phyloP scores from a whole-genome alignment of 2,113 vertebrate species.

The Oxyruncus cristatus region DNA sequence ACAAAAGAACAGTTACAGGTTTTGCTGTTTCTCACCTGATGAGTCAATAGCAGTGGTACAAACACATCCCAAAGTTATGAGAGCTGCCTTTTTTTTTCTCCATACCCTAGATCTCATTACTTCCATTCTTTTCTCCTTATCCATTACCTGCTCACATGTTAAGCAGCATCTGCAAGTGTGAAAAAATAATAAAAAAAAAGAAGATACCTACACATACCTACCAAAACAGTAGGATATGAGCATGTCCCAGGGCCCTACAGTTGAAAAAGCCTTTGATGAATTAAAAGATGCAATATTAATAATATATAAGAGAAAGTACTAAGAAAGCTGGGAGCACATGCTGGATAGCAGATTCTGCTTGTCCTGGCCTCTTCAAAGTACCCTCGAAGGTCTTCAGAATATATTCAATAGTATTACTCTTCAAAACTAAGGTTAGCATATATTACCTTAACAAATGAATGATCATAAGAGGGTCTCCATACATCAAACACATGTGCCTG shows the following conservation, averaged over 20 bases:
- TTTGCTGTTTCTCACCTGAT: background rate
- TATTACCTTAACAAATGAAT: conserved; percentile 8
- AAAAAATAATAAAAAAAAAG: background rate
- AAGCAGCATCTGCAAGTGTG: background rate
- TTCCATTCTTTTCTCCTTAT: background rate
- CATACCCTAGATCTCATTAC: background rate
- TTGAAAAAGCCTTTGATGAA: conserved; percentile 45
- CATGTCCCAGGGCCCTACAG: background rate
- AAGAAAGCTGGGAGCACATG: background rate
- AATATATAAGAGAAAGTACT: conserved; percentile 20
- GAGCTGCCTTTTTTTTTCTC: background rate
- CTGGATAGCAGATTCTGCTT: background rate
- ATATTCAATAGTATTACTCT: background rate
- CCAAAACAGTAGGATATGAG: background rate
- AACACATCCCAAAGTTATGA: background rate
- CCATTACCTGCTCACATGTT: background rate
- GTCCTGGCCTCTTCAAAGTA: conserved; percentile 23
- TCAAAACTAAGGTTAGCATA: background rate
- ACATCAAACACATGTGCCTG: background rate
- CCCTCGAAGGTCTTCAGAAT: background rate
- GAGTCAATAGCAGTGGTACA: background rate
- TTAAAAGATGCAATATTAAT: conserved; percentile 25
- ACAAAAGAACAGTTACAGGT: background rate
- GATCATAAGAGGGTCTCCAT: background rate
- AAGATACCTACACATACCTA: background rate